Conservation (phyloP, 2,797 vertebrate genomes). For the Spea hammondii region DNA sequence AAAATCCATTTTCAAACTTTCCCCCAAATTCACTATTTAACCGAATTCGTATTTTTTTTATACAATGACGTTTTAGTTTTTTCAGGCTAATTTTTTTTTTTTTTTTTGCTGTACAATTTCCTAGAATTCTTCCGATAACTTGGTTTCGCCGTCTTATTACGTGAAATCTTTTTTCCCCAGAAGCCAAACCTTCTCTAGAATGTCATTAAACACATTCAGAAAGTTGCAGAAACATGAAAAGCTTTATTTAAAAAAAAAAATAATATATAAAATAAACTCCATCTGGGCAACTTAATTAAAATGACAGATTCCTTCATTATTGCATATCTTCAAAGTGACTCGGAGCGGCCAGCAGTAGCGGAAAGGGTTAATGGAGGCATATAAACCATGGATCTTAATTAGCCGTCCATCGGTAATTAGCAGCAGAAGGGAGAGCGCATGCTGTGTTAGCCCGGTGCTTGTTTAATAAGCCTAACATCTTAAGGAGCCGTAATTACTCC, state of each 20-base stretch:
- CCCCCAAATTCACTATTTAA: too few species aligned
- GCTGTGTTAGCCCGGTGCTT: slow-evolving; percentile 35
- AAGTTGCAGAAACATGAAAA: slow-evolving; percentile 40
- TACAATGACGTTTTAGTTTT: too few species aligned
- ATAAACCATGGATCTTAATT: slow-evolving; percentile 49
- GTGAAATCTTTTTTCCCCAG: too few species aligned
- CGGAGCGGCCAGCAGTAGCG: neutral
- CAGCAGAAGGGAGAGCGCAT: slow-evolving; percentile 24
- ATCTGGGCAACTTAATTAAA: slow-evolving; percentile 50
- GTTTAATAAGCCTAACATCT: slow-evolving; percentile 34
- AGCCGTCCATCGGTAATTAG: slow-evolving; percentile 43
- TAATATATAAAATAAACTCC: slow-evolving; percentile 30
- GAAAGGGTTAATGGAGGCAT: slow-evolving; percentile 29
- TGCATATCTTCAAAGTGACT: slow-evolving; percentile 43
- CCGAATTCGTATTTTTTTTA: too few species aligned
- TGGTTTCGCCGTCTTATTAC: too few species aligned
- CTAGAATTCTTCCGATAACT: too few species aligned
- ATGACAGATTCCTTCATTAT: slow-evolving; percentile 44
- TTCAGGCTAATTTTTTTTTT: too few species aligned
- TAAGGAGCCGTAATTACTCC: slow-evolving; percentile 39
- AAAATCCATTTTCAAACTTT: too few species aligned
- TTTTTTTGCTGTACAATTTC: too few species aligned
- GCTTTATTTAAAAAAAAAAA: neutral
- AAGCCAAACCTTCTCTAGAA: neutral
- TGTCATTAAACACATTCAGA: slow-evolving; percentile 31